These are phyloP conservation scores for Lordiphosa mommai DNA, from an alignment of 1,140 invertebrate species.

Conservation along the genomic window DNA sequence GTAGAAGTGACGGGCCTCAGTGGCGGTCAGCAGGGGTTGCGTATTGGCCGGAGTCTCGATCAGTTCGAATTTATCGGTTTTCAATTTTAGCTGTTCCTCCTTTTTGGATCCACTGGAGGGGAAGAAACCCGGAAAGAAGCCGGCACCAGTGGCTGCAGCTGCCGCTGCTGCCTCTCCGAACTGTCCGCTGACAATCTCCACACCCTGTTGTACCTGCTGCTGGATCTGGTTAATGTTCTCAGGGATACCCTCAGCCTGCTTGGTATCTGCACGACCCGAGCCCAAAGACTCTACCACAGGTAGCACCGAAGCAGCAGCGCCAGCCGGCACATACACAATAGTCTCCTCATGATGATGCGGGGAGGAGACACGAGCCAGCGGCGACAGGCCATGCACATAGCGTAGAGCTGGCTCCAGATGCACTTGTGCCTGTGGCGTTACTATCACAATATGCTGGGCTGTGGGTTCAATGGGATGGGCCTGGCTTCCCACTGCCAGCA, in stretches of 20 bases:
- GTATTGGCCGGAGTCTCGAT: conserved; percentile 68
- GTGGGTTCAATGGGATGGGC: conserved; percentile 53
- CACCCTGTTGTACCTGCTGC: conserved; percentile 45
- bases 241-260: conserved; percentile 42
- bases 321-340: conserved; percentile 68
- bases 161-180: conserved; percentile 53
- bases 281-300: conserved; percentile 43
- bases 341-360: conserved; percentile 72
- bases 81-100: conserved; percentile 32
- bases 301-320: conserved; percentile 54
- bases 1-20: conserved; percentile 62
- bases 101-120: conserved; percentile 31
- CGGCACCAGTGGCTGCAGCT: conserved; percentile 47
- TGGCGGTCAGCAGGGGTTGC: conserved; percentile 47
- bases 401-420: conserved; percentile 67
- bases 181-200: conserved; percentile 47
- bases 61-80: conserved; percentile 50
- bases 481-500: conserved; percentile 43
- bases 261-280: conserved; percentile 48
- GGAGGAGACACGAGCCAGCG: conserved; percentile 59
- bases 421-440: conserved; percentile 74
- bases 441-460: conserved; percentile 70
- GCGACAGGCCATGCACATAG: conserved; percentile 69
- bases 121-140: conserved; percentile 62
- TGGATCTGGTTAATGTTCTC: conserved; percentile 52